phyloP scores from a whole-genome alignment of 2,888 invertebrate species.

The Andrena flavipes region DNA sequence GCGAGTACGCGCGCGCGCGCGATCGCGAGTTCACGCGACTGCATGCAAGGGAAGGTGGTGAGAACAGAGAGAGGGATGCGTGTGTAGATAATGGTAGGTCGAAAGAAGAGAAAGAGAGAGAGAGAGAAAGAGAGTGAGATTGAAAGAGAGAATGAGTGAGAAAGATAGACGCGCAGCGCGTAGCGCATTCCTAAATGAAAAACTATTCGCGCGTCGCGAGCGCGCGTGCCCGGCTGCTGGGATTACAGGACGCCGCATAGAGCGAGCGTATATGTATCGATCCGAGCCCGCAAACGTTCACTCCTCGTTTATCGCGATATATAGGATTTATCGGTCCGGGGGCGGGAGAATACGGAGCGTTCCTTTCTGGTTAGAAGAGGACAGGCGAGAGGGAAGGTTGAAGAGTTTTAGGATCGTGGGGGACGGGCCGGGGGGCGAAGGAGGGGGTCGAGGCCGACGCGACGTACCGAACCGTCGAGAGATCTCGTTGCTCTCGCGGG shows the following conservation, averaged over 20 bases:
- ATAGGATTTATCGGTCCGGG: constrained; percentile 38
- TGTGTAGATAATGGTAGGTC: constrained; percentile 47
- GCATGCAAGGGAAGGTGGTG: background rate
- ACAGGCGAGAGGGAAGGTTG: background rate
- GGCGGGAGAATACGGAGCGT: constrained; percentile 6
- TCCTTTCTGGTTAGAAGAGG: constrained; percentile 6
- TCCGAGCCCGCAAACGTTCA: constrained; percentile 53
- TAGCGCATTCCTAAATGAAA: constrained; percentile 52
- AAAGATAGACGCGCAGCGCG: constrained; percentile 17
- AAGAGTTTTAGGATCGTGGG: background rate
- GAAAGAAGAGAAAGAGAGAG: constrained; percentile 6
- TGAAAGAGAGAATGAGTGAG: background rate
- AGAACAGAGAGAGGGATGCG: background rate
- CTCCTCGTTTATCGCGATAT: constrained; percentile 60
- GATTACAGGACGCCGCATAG: constrained; percentile 39
- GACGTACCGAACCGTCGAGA: constrained; percentile 36
- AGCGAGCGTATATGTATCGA: constrained; percentile 56
- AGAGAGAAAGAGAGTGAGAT: background rate
- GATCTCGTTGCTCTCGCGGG: constrained; percentile 47
- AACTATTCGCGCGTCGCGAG: constrained; percentile 32
- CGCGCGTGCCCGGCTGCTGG: constrained; percentile 30
- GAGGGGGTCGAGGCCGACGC: constrained; percentile 17
- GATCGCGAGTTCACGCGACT: constrained; percentile 10
- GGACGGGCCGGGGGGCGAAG: background rate
- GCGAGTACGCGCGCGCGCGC: constrained; percentile 5